phyloP scores from a whole-genome alignment of 1,140 invertebrate genomes.

The Pinna nobilis region DNA sequence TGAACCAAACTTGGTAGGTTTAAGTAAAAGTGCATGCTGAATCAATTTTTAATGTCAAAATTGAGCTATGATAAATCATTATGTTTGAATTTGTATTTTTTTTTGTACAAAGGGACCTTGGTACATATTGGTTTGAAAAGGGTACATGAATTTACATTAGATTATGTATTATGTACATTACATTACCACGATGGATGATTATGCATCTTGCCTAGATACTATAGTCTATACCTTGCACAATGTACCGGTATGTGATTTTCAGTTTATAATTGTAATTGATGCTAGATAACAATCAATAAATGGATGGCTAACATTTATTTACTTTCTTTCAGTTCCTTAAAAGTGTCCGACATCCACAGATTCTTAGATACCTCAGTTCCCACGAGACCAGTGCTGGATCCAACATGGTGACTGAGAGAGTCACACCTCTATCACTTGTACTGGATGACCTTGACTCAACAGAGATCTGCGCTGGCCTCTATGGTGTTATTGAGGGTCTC shows the following conservation, averaged over 20 bases:
- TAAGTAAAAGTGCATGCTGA: no score
- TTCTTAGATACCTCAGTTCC: slow-evolving; percentile 58
- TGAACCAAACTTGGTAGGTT: no score
- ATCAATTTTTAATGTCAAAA: no score
- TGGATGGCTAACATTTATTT: neutral
- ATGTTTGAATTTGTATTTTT: no score
- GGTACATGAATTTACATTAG: no score
- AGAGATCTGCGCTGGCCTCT: slow-evolving; percentile 64
- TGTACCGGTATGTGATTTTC: neutral
- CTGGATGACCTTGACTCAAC: slow-evolving; percentile 49
- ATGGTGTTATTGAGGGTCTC: slow-evolving; percentile 61
- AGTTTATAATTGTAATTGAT: slow-evolving; percentile 1
- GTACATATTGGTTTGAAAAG: no score
- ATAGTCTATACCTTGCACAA: neutral
- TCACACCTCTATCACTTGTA: slow-evolving; percentile 51
- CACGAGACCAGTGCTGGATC: slow-evolving; percentile 44
- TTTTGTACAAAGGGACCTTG: no score
- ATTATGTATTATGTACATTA: no score
- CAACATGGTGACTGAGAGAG: slow-evolving; percentile 61
- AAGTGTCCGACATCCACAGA: slow-evolving; percentile 60
- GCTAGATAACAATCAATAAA: neutral
- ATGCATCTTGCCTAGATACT: neutral
- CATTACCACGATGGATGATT: no score
- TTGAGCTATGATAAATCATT: no score
- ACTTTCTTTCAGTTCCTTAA: slow-evolving; percentile 58